phyloP scores from a whole-genome alignment of 2,888 invertebrate genomes.

The Drosophila basisetae region DNA sequence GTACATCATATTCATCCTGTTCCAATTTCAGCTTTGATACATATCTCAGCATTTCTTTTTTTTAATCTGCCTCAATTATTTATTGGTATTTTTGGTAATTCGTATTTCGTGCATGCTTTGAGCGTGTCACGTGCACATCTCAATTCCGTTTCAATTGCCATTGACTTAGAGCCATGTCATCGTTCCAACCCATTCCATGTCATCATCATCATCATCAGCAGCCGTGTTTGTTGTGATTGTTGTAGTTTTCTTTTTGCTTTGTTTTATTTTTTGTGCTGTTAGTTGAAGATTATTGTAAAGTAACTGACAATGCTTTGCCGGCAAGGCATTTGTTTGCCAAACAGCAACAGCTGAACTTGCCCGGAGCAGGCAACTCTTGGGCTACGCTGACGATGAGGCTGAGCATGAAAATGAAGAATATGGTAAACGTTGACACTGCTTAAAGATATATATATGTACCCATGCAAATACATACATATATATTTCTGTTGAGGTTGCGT shows the following conservation, averaged over 20 bases:
- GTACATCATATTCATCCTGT: neutral
- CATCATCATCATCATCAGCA: conserved; percentile 55
- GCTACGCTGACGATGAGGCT: conserved; percentile 5
- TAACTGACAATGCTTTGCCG: conserved; percentile 57
- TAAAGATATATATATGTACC: neutral
- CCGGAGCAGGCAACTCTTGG: conserved; percentile 20
- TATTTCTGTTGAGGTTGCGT: conserved; percentile 65
- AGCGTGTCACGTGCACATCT: conserved; percentile 48
- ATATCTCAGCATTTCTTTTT: neutral
- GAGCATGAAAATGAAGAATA: conserved; percentile 3
- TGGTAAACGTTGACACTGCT: conserved; percentile 31
- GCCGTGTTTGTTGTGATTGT: conserved; percentile 15
- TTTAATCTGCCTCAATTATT: neutral
- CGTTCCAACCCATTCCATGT: conserved; percentile 42
- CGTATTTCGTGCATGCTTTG: neutral
- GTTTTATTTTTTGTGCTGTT: conserved; percentile 51
- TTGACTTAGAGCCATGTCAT: conserved; percentile 58
- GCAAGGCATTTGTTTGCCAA: conserved; percentile 56
- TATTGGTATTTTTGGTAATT: neutral
- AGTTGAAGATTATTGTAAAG: conserved; percentile 72
- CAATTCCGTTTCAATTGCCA: conserved; percentile 43
- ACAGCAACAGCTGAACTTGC: conserved; percentile 51
- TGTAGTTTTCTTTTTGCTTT: conserved; percentile 25
- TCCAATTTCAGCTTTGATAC: neutral
- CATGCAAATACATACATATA: neutral